phyloP scores from a whole-genome alignment of 2,888 invertebrate species.

The Plemyria rubiginata region DNA sequence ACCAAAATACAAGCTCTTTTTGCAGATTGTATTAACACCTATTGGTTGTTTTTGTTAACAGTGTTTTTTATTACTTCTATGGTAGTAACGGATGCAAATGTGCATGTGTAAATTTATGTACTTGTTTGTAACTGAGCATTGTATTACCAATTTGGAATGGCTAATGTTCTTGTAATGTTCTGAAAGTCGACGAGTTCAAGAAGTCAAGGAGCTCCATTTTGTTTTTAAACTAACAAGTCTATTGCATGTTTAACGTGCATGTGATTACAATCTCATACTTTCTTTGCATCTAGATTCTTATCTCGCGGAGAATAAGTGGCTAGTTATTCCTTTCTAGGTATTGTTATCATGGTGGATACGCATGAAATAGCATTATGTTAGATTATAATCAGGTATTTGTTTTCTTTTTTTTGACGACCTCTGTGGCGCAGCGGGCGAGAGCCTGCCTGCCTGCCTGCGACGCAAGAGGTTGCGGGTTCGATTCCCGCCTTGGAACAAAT shows the following conservation, averaged over 20 bases:
- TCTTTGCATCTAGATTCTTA: constrained; percentile 1
- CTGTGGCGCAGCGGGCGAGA: too few species aligned
- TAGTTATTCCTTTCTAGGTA: not conserved
- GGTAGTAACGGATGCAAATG: constrained; percentile 6
- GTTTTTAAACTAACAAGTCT: not conserved
- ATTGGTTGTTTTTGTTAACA: too few species aligned
- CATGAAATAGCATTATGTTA: not conserved
- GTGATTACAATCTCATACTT: not conserved
- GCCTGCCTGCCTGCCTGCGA: too few species aligned
- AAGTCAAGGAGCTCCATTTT: not conserved
- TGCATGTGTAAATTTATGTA: not conserved
- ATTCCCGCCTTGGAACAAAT: too few species aligned
- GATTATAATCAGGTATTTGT: too few species aligned
- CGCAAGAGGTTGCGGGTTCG: too few species aligned
- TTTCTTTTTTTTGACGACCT: too few species aligned
- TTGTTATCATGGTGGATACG: not conserved
- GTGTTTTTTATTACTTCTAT: not conserved
- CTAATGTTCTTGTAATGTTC: constrained; percentile 2
- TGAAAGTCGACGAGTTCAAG: constrained; percentile 2
- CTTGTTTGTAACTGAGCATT: constrained; percentile 10
- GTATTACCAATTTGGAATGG: constrained; percentile 5
- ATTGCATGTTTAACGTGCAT: not conserved
- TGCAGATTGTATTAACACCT: too few species aligned
- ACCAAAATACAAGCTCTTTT: too few species aligned
- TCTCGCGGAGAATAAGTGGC: not conserved